A percentile compares a stretch with the other conserved stretches of the same genome.
Evolutionary conservation across 2,113 vertebrate species (phyloP).

Genomic region (Dromaius novaehollandiae): DNA sequence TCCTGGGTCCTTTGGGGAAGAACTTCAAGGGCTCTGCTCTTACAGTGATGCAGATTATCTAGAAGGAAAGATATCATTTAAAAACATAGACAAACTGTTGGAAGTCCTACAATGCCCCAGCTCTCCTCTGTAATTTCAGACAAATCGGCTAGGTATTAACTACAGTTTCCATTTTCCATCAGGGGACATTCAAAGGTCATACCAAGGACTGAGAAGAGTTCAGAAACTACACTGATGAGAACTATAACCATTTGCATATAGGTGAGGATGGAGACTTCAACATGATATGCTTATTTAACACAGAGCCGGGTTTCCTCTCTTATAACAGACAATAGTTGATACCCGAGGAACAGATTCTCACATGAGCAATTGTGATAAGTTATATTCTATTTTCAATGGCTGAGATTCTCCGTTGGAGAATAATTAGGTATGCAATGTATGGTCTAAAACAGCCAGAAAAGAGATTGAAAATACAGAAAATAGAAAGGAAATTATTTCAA

Average conservation of each 20-base stretch:
- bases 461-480: slow-evolving; percentile 41
- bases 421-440: slow-evolving; percentile 51
- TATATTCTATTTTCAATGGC: background rate
- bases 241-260: background rate
- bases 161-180: background rate
- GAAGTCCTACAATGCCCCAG: background rate
- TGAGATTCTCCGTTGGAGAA: background rate
- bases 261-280: background rate
- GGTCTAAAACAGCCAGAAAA: slow-evolving; percentile 47
- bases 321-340: background rate
- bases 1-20: background rate
- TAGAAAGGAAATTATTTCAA: slow-evolving; percentile 60
- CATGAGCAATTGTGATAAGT: background rate
- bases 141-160: background rate
- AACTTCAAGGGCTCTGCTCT: background rate
- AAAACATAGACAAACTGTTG: background rate
- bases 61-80: background rate
- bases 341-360: background rate
- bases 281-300: background rate
- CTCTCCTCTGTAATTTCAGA: background rate
- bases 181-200: background rate
- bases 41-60: background rate
- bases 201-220: background rate
- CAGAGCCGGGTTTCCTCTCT: background rate
- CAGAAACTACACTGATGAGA: background rate